These are phyloP conservation scores for Drosophila mettleri DNA, from an alignment of 2,888 invertebrate genomes.

Conservation along the genomic window DNA sequence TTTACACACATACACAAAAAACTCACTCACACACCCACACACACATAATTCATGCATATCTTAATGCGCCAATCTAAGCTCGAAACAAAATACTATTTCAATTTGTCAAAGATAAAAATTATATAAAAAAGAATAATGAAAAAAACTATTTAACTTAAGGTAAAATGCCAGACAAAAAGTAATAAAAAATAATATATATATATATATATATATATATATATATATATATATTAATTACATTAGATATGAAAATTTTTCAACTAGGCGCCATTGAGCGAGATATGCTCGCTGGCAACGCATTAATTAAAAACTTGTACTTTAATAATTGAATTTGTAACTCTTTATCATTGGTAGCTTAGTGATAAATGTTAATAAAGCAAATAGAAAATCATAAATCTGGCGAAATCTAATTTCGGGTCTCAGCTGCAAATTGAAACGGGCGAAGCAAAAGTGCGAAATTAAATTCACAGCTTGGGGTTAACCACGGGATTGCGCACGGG, in stretches of 20 bases:
- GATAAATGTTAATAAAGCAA: conserved; percentile 74
- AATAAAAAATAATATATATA: neutral
- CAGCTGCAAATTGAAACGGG: conserved; percentile 22
- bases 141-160: conserved; percentile 66
- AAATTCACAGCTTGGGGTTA: conserved; percentile 35
- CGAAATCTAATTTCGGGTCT: conserved; percentile 25
- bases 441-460: neutral
- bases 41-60: conserved; percentile 66
- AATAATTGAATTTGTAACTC: conserved; percentile 73
- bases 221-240: conserved; percentile 26
- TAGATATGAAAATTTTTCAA: conserved; percentile 69
- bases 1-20: conserved; percentile 18
- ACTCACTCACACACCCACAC: neutral
- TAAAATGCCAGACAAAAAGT: conserved; percentile 39
- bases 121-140: neutral
- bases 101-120: conserved; percentile 42
- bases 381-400: conserved; percentile 9
- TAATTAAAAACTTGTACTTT: conserved; percentile 56
- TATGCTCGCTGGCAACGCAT: conserved; percentile 28
- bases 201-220: no score
- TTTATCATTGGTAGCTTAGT: conserved; percentile 80
- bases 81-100: conserved; percentile 36
- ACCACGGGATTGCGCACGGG: conserved; percentile 19
- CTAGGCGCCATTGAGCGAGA: conserved; percentile 17
- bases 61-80: conserved; percentile 50